These are phyloP conservation scores for Micromys minutus DNA, from an alignment of 2,113 vertebrate genomes.

Conservation along the genomic window DNA sequence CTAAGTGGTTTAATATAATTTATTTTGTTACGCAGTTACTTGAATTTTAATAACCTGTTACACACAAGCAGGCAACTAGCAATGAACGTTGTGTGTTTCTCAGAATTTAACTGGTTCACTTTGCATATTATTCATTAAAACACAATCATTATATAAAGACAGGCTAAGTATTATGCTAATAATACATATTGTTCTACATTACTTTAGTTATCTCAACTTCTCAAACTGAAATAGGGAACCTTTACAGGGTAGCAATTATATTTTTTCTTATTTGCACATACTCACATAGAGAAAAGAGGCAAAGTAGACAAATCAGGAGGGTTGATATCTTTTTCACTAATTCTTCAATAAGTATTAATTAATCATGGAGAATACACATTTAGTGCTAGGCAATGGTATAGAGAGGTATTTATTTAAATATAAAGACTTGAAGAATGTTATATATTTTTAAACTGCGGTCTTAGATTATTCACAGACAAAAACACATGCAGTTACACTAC, in stretches of 20 bases:
- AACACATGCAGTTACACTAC: background rate
- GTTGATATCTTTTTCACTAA: background rate
- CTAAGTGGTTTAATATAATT: background rate
- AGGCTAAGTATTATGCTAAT: background rate
- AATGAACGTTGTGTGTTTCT: background rate
- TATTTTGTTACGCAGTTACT: background rate
- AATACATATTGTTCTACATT: background rate
- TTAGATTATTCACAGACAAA: background rate
- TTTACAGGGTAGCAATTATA: fast-evolving
- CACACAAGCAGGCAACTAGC: background rate
- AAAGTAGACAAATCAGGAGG: background rate
- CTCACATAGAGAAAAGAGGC: background rate
- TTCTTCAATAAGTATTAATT: background rate
- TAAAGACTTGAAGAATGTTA: background rate
- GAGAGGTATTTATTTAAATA: background rate
- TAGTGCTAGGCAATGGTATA: background rate
- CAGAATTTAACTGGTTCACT: background rate
- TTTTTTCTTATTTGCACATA: background rate
- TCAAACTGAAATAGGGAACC: background rate
- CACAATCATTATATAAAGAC: background rate
- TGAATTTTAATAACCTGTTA: background rate
- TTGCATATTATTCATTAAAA: background rate
- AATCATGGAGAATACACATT: background rate
- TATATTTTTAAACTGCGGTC: background rate
- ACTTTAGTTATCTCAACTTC: background rate